Evolutionary conservation across 2,888 invertebrate genomes (phyloP).

Genomic region (Chorisops tibialis): DNA sequence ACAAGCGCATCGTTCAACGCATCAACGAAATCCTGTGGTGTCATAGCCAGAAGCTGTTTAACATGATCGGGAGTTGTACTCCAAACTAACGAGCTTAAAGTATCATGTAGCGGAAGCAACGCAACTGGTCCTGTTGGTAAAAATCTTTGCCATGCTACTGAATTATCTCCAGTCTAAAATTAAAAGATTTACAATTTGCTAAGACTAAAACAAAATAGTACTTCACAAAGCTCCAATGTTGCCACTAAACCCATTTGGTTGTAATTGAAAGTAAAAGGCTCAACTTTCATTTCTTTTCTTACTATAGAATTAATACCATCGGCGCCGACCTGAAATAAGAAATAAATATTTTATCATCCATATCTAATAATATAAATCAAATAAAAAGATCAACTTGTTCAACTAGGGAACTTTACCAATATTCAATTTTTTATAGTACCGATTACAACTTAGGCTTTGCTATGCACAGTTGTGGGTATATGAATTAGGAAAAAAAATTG

Average conservation of each 20-base stretch:
- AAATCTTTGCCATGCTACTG: conserved; percentile 95
- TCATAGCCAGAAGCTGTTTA: conserved; percentile 64
- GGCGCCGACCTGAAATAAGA: conserved; percentile 72
- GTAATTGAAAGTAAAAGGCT: conserved; percentile 80
- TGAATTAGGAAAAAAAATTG: too few relatives aligned
- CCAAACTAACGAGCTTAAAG: conserved; percentile 92
- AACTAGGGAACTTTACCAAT: too few relatives aligned
- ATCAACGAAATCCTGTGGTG: conserved; percentile 80
- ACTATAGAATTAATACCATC: conserved; percentile 91
- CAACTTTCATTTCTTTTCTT: conserved; percentile 74
- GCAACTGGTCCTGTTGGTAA: conserved; percentile 90
- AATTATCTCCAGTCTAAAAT: conserved; percentile 67
- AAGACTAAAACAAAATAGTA: conserved; percentile 49
- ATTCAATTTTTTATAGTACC: too few relatives aligned
- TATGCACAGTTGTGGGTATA: too few relatives aligned
- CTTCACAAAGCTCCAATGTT: conserved; percentile 77
- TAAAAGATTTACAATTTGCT: not conserved
- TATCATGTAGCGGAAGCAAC: conserved; percentile 76
- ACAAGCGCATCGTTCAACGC: conserved; percentile 83
- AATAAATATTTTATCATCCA: conserved; percentile 14
- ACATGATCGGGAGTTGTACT: conserved; percentile 74
- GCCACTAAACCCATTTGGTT: conserved; percentile 91
- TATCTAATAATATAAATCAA: too few relatives aligned
- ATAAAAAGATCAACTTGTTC: too few relatives aligned
- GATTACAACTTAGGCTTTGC: too few relatives aligned